Evolutionary conservation across 1,140 invertebrate genomes (phyloP).

Genomic region (Aphidius ervi): DNA sequence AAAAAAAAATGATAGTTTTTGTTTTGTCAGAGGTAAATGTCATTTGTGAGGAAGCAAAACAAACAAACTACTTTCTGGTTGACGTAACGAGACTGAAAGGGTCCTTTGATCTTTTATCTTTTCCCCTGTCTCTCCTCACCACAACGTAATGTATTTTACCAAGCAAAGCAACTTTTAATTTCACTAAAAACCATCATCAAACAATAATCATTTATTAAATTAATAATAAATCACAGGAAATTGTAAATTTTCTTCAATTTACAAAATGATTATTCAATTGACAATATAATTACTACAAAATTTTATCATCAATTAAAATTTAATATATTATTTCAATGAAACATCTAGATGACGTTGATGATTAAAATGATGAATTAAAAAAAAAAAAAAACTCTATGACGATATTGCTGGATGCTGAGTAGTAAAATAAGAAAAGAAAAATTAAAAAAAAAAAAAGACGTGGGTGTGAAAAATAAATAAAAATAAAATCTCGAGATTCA

Average conservation of each 20-base stretch:
- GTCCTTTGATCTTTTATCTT: constrained; percentile 34
- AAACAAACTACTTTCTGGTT: constrained; percentile 18
- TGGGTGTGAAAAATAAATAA: background rate
- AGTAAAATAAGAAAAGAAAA: background rate
- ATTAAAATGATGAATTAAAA: background rate
- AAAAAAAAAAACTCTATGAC: background rate
- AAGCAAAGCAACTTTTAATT: constrained; percentile 1
- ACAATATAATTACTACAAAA: too few relatives aligned
- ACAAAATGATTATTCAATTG: too few relatives aligned
- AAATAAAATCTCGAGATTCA: constrained; percentile 22
- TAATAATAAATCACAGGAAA: background rate
- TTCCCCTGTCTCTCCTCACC: background rate
- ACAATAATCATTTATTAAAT: background rate
- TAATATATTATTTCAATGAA: too few relatives aligned
- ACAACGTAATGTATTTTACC: constrained; percentile 26
- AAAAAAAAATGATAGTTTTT: background rate
- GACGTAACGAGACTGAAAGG: constrained; percentile 25
- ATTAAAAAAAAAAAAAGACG: background rate
- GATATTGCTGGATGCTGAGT: background rate
- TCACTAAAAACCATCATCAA: background rate
- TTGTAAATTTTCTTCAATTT: background rate
- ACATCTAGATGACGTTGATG: too few relatives aligned
- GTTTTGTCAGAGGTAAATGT: background rate
- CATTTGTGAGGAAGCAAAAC: constrained; percentile 3
- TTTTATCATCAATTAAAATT: too few relatives aligned